Base-by-base conservation (phyloP, 2,113 vertebrate genomes). In the Phyllostomus hastatus region DNA sequence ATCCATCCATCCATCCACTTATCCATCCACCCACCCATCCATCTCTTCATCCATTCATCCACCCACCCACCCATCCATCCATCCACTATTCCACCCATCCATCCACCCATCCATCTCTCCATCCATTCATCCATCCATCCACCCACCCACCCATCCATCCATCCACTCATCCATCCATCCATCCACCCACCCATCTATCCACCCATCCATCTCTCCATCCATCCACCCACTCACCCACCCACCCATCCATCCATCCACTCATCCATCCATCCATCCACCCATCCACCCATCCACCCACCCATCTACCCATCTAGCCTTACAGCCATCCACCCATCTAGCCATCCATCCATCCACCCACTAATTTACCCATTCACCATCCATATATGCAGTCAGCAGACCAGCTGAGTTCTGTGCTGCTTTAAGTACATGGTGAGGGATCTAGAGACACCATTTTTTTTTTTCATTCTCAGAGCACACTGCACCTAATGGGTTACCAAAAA, bases 401-500 rank as follows among this genome's bases (percentile, higher is more conserved):
- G 81, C 81, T 69, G 87, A 96, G 67, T 14, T 79, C 81, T 8
- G 10, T 11, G 16, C 26, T 35, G 48, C 79, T 26, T 26, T 28
- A 93, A 69, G 73, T 54, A 75, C 48, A 5, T 2, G 66, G 73
- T 48, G 19, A 82, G 24, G 76, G 76, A 54, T 73, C 78, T 70
- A 70, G 93, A 76, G 64, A 38, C 57, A 43, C 2, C 33, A 78
- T 80, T 91, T 89, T 48, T 16, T 24, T 54, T 69, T 88, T 80
- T 84, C 50, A 43, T 73, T 20, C 48, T 92, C 57, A 16, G 28
- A 88, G 48, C 70, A 41, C 54, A 81, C 4, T 46, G 64, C 89
- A 94, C 83, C 69, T 88, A 79, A 57, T 66, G 86, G 94, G 46
- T 15, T 41, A 87, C n/a, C 50, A 6, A 66, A 38, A 86, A 91